phyloP scores from a whole-genome alignment of 2,113 vertebrate species.

The Mesitornis unicolor region DNA sequence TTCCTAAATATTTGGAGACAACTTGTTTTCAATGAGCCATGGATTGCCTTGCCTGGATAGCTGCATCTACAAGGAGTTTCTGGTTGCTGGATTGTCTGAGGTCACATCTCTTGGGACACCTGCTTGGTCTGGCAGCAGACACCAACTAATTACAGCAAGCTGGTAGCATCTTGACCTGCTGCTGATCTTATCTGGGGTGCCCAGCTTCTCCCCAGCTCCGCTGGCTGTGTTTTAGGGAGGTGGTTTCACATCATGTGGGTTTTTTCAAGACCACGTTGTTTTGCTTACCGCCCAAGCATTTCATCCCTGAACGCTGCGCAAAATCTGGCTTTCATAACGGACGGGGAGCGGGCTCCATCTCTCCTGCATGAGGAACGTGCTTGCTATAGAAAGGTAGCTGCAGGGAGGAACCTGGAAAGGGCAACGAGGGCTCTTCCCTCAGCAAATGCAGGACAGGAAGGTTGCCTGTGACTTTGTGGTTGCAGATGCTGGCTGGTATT shows the following conservation, averaged over 20 bases:
- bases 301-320: neutral
- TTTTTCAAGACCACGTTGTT: neutral
- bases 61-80: neutral
- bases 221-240: neutral
- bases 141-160: neutral
- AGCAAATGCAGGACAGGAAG: neutral
- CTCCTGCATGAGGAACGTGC: neutral
- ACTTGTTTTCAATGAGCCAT: neutral
- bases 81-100: neutral
- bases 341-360: neutral
- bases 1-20: neutral
- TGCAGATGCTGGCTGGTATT: neutral
- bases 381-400: neutral
- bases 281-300: neutral
- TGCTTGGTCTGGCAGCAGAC: neutral
- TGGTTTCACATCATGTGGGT: rapidly evolving
- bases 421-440: neutral
- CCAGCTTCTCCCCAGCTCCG: neutral
- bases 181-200: neutral
- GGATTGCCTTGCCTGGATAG: neutral
- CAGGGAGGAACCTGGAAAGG: neutral
- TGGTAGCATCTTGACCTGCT: neutral
- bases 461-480: rapidly evolving
- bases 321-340: neutral
- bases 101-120: neutral